Base-by-base conservation (phyloP, 2,888 invertebrate species). In the Pyrocoelia pectoralis region DNA sequence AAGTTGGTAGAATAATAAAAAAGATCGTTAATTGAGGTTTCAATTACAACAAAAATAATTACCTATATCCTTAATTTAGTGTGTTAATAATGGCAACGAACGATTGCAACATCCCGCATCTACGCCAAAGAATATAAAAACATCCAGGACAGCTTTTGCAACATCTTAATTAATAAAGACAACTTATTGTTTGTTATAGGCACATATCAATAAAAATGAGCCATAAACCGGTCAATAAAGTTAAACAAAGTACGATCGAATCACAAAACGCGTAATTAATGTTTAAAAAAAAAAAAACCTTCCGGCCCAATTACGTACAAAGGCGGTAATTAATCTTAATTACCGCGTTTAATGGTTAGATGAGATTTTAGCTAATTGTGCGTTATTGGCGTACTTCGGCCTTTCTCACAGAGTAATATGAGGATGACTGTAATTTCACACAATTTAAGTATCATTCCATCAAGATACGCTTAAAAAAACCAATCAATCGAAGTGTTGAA, bases 361-460 rank as follows among this genome's bases (percentile, higher is more conserved):
- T 41, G 24, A 8, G 3, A 5, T 24, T 24, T 24, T 24, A 24
- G 24, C 3, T 24, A 24, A 24, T 24, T 24, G n/a, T n/a, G n/a
- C n/a, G n/a, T n/a, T n/a, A n/a, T n/a, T n/a, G n/a, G n/a, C n/a
- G n/a, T n/a, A n/a, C n/a, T n/a, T n/a, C n/a, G n/a, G n/a, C n/a
- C n/a, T 33, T 14, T 40, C 18, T 41, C 28, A 54, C 43, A 38
- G 17, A 14, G 18, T 48, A 33, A 48, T 13, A 46, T 28, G 19
- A 8, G 13, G 18, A 18, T 18, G 18, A 38, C 17, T 24, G 46
- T 48, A 74, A 77, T 77, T 77, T 77, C 74, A 76, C 76, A 76
- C 75, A 74, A 73, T 74, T 74, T 74, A 73, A 74, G 70, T 73
- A 68, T 53, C 67, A 68, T 67, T 71, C 67, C 65, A 67, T 68